These are phyloP conservation scores for Machimus rusticus DNA, from an alignment of 2,888 invertebrate genomes.

Conservation along the genomic window DNA sequence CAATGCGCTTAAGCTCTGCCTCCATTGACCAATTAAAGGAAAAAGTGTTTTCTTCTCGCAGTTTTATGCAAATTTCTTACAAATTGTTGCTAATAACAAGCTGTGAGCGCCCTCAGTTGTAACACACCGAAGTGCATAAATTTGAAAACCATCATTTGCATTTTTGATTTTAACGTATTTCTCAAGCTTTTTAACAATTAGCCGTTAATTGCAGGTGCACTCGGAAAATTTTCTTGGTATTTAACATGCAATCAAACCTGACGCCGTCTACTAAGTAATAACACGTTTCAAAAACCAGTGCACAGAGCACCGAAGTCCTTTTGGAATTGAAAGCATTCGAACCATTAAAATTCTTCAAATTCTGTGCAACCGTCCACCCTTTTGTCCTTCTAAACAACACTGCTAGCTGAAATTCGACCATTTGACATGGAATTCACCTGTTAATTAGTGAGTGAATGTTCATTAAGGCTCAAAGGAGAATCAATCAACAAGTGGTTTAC, in stretches of 20 bases:
- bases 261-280: background rate
- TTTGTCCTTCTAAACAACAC: too few species aligned
- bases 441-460: background rate
- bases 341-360: background rate
- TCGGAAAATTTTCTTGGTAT: constrained; percentile 5
- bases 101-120: background rate
- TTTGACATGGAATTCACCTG: background rate
- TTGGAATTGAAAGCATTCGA: background rate
- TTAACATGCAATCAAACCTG: constrained; percentile 4
- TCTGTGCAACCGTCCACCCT: background rate
- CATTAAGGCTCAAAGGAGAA: background rate
- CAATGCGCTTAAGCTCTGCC: background rate
- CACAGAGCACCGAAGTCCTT: background rate
- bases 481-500: constrained; percentile 5
- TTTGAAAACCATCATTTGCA: background rate
- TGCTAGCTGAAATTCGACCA: background rate
- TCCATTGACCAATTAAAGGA: background rate
- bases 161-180: constrained; percentile 23
- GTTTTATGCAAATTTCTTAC: constrained; percentile 30
- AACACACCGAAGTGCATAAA: background rate
- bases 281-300: background rate
- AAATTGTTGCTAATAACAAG: constrained; percentile 31
- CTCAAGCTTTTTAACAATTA: background rate
- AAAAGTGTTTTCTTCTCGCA: background rate
- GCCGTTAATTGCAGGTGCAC: background rate